Evolutionary conservation across 1,140 invertebrate genomes (phyloP), one percentile per base, ranked within the genome.

Genomic region (Philopotamus ludificatus): DNA sequence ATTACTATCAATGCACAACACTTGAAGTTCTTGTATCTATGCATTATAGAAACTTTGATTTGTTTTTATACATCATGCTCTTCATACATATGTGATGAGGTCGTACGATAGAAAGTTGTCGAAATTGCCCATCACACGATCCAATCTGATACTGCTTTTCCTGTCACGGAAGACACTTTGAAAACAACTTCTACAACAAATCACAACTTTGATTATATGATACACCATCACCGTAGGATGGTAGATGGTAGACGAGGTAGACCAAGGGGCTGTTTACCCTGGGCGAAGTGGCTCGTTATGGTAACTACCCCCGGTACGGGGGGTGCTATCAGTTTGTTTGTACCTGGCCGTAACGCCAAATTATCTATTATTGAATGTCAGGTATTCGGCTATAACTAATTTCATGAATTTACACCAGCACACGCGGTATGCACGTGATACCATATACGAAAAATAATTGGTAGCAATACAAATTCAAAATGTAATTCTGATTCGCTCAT

Each of bases 291-390:
- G 54, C 63, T 65, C 49, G 63, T 65, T 65, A 65, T 60, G 39
- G 16, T 59, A 51, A 50, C 54, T 47, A 60, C 34, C 15, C 28
- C 45, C 20, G 34, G 16, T 60, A 22, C 21, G 21, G 15, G 53
- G 54, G 53, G 28, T 59, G 49, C 62, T 66, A 61, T 66, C 57
- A 60, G 7, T 57, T 65, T 65, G 57, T 65, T 65, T 65, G 55
- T 66, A 61, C 65, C 65, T 66, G 65, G 47, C 45, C 28, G 65
- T 66, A 61, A 66, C 65, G 65, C 58, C 58, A 66, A 66, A 66
- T 66, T 66, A 66, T 66, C 57, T 65, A 51, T 65, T 65, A 65
- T 65, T 65, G 63, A 39, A 41, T 25, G 55, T 58, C 26, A 47
- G 23, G 55, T 45, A 18, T 60, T 18, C 47, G 47, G 10, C 22